Evolutionary conservation across 2,113 vertebrate genomes (phyloP).

Genomic region (Coreoperca whiteheadi): DNA sequence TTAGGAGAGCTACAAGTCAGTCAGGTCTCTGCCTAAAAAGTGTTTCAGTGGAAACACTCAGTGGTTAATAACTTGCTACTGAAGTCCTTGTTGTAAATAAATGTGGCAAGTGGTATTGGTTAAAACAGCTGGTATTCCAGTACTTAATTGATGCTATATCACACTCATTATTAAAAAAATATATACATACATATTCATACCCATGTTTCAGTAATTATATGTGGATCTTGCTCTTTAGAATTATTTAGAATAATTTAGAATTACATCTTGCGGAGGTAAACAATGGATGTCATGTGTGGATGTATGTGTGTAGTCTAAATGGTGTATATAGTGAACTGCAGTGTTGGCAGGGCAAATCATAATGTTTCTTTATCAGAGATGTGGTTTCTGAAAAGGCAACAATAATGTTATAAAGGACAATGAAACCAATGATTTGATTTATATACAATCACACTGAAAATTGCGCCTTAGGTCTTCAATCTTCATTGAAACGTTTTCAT

Average conservation of each 20-base stretch:
- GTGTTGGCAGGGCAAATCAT: not conserved
- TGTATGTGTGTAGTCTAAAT: not conserved
- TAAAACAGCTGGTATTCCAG: not conserved
- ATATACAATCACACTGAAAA: not conserved
- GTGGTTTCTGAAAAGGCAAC: not conserved
- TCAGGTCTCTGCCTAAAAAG: not conserved
- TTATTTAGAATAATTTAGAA: too few relatives aligned
- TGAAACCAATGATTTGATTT: slow-evolving; percentile 5
- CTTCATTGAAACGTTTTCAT: not conserved
- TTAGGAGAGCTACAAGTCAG: not conserved
- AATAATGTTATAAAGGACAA: not conserved
- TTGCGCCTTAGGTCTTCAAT: not conserved
- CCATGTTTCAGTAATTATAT: not conserved
- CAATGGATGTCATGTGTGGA: not conserved
- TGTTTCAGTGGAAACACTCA: not conserved
- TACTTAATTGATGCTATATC: not conserved
- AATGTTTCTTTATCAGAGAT: not conserved
- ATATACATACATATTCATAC: not conserved
- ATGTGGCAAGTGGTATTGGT: not conserved
- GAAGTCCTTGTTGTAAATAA: slow-evolving; percentile 7
- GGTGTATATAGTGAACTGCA: not conserved
- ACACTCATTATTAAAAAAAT: not conserved
- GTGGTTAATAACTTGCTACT: not conserved
- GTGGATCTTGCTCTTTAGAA: not conserved
- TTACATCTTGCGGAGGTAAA: not conserved